Evolutionary conservation across 2,888 invertebrate species (phyloP).

Genomic region (Mimas tiliae): DNA sequence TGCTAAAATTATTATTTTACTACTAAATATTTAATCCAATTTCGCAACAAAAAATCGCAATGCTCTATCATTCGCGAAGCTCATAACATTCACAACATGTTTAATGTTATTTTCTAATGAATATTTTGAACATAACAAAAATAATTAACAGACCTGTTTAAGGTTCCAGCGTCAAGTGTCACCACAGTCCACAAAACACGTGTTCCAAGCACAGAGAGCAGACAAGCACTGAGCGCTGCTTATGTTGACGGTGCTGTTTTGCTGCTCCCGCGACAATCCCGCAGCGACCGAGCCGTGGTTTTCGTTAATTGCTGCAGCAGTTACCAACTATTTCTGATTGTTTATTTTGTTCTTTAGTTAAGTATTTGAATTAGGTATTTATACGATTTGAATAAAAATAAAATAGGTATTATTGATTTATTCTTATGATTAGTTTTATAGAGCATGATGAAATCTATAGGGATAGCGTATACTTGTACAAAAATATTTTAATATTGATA

Average conservation of each 20-base stretch:
- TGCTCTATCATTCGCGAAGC: neutral
- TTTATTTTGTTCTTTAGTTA: neutral
- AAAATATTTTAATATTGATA: too few species aligned
- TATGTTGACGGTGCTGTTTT: constrained; percentile 48
- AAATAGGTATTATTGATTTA: too few species aligned
- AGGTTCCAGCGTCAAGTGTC: neutral
- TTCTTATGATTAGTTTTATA: too few species aligned
- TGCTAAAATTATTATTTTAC: too few species aligned
- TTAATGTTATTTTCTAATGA: neutral
- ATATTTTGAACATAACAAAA: neutral
- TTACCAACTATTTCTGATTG: constrained; percentile 39
- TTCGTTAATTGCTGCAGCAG: constrained; percentile 50
- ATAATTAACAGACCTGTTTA: constrained; percentile 2
- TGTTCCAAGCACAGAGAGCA: constrained; percentile 3
- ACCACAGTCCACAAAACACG: neutral
- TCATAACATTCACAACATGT: neutral
- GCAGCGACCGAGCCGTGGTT: constrained; percentile 44
- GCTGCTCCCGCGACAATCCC: constrained; percentile 42
- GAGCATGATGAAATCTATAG: too few species aligned
- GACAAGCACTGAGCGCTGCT: constrained; percentile 18
- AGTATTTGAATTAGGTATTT: neutral
- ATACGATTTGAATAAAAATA: too few species aligned
- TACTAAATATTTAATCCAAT: too few species aligned
- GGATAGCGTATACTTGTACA: too few species aligned
- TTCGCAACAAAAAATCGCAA: too few species aligned